Evolutionary conservation across 1,140 invertebrate species (phyloP).

Genomic region (Melitaea cinxia): DNA sequence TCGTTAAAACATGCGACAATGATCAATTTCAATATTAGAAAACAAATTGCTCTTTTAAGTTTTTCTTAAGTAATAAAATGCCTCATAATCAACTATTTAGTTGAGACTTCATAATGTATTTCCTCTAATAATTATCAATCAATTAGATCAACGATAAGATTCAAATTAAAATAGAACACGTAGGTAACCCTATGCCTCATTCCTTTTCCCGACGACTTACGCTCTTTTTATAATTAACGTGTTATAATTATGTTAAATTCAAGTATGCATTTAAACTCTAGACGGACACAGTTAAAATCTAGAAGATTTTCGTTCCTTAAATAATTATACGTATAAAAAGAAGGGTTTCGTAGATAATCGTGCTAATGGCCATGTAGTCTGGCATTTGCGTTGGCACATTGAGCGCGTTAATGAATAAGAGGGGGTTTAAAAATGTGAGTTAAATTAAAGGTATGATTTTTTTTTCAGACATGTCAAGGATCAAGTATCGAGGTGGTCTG

Average conservation of each 20-base stretch:
- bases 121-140: not conserved
- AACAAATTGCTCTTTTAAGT: not conserved
- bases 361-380: constrained; percentile 28
- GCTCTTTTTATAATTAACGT: constrained; percentile 3
- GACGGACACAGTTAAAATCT: constrained; percentile 30
- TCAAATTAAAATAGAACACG: not conserved
- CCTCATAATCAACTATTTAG: not conserved
- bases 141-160: not conserved
- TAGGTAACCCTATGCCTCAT: not conserved
- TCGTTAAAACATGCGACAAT: constrained; percentile 10
- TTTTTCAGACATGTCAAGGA: constrained; percentile 44
- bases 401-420: constrained; percentile 29
- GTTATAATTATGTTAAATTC: constrained; percentile 22
- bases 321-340: constrained; percentile 31
- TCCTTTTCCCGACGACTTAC: not conserved
- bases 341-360: constrained; percentile 31
- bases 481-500: constrained; percentile 54
- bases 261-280: constrained; percentile 8
- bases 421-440: constrained; percentile 13
- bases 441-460: constrained; percentile 22
- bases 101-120: not conserved
- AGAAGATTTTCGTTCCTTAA: constrained; percentile 31
- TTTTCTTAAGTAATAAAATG: not conserved
- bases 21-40: not conserved
- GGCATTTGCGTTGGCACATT: constrained; percentile 28